Percentiles rank a stretch among this genome's conserved stretches.
phyloP scores from a whole-genome alignment of 2,888 invertebrate genomes.

The Idaea biselata region DNA sequence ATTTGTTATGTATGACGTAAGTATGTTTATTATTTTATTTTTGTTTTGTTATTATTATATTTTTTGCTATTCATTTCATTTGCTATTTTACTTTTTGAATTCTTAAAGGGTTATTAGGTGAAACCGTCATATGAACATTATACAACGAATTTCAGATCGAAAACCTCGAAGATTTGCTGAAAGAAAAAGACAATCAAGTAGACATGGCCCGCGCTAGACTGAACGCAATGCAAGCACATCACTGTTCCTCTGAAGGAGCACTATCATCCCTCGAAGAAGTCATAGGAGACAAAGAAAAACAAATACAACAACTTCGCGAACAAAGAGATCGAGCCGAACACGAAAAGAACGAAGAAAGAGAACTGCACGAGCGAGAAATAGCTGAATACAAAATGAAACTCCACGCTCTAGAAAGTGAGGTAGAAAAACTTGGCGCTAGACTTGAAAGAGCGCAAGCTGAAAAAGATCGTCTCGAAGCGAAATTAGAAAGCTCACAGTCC shows the following conservation, averaged over 20 bases:
- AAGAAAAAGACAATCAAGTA: conserved; percentile 99
- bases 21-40: conserved; percentile 16
- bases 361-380: conserved; percentile 94
- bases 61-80: neutral
- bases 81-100: neutral
- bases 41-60: conserved; percentile 15
- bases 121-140: neutral
- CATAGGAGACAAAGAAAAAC: conserved; percentile 97
- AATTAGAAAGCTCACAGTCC: conserved; percentile 94
- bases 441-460: conserved; percentile 94
- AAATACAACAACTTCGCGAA: conserved; percentile 95
- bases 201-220: conserved; percentile 95
- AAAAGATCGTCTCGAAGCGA: conserved; percentile 94
- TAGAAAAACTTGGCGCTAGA: conserved; percentile 92
- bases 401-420: conserved; percentile 94
- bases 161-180: conserved; percentile 96
- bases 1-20: conserved; percentile 23
- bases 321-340: conserved; percentile 97
- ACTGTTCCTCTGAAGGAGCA: conserved; percentile 95
- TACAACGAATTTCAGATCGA: conserved; percentile 87
- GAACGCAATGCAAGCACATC: conserved; percentile 96
- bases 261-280: conserved; percentile 96
- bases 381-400: conserved; percentile 97
- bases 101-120: neutral
- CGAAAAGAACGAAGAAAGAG: conserved; percentile 97